phyloP scores from a whole-genome alignment of 2,113 vertebrate genomes.

The Catharus fuscescens region DNA sequence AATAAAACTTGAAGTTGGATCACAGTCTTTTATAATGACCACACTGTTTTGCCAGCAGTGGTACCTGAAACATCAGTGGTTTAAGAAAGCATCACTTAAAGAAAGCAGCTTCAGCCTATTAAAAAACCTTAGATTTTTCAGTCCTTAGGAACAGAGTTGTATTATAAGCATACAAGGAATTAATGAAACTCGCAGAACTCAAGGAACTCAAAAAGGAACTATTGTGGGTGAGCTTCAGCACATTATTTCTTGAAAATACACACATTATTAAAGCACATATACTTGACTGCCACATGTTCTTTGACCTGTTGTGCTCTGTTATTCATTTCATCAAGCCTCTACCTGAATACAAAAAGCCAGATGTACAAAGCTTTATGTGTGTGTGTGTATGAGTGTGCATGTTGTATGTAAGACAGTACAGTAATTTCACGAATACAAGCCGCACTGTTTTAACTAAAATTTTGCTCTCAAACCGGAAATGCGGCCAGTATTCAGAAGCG shows the following conservation, averaged over 20 bases:
- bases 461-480: too few species aligned
- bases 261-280: not conserved
- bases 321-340: not conserved
- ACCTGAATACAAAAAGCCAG: not conserved
- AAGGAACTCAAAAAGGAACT: not conserved
- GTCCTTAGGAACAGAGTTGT: not conserved
- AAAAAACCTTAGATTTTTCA: not conserved
- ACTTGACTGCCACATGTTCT: not conserved
- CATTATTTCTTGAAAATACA: not conserved
- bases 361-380: not conserved
- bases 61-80: not conserved
- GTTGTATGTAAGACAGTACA: not conserved
- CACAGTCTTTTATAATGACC: not conserved
- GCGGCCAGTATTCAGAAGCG: too few species aligned
- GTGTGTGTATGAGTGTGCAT: rapidly evolving
- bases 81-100: not conserved
- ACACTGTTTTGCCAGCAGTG: not conserved
- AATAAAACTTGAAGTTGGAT: not conserved
- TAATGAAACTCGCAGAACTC: not conserved
- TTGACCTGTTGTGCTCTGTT: not conserved
- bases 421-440: too few species aligned
- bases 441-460: too few species aligned
- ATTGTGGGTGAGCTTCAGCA: not conserved
- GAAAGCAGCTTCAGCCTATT: not conserved
- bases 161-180: not conserved